Percentiles rank a stretch among this genome's conserved stretches.
These are phyloP conservation scores for Mythimna ferrago DNA, from an alignment of 2,888 invertebrate species.

Conservation along the genomic window DNA sequence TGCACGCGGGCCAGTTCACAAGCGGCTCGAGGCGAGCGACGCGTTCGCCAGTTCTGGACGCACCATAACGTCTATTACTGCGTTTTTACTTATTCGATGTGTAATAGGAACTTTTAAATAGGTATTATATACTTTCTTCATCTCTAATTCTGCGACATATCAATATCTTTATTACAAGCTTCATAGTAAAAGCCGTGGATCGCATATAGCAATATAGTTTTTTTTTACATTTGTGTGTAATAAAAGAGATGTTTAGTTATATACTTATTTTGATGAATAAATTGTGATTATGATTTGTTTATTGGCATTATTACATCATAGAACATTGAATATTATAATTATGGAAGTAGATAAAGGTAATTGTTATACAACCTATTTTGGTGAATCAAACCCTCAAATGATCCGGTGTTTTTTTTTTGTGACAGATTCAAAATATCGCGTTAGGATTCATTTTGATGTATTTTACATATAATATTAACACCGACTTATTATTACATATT, in stretches of 20 bases:
- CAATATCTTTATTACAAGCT: not conserved
- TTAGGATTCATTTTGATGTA: not conserved
- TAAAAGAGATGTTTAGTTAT: slow-evolving; percentile 15
- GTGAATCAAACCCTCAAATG: too few species aligned
- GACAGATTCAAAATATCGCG: not conserved
- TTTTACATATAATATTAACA: not conserved
- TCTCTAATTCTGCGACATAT: not conserved
- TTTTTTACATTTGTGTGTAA: not conserved
- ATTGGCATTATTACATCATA: not conserved
- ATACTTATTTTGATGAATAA: slow-evolving; percentile 9
- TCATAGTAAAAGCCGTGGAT: not conserved
- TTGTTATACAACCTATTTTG: slow-evolving; percentile 2
- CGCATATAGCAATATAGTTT: not conserved
- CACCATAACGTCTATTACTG: too few species aligned
- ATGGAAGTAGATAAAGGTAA: not conserved
- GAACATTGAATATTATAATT: not conserved
- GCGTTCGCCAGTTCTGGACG: too few species aligned
- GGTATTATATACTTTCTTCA: not conserved
- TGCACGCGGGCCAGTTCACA: too few species aligned
- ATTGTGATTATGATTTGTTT: slow-evolving; percentile 5
- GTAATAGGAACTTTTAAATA: not conserved
- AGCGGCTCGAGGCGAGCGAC: too few species aligned
- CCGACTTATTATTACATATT: not conserved
- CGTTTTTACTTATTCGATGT: not conserved
- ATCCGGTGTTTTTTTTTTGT: not conserved